Base-by-base conservation (phyloP, 2,888 invertebrate species). In the Graphium colonna region DNA sequence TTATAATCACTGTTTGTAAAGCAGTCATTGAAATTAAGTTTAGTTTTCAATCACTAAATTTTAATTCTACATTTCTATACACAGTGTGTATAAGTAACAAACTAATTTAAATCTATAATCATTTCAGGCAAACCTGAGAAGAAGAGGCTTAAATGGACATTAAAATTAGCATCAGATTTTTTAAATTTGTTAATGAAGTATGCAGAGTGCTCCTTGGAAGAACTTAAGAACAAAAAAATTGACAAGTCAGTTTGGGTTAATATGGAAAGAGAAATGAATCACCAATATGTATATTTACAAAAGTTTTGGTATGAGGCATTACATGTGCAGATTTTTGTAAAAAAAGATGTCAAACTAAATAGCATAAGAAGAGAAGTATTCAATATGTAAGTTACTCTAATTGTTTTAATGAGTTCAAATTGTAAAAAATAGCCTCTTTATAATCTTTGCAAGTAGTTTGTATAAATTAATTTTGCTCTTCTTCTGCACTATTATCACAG, bases 301-400 rank as follows among this genome's bases (percentile, higher is more conserved):
- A 49, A 47, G 10, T 82, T 79, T 69, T 87, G 87, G 87, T 68
- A 75, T 49, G 46, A 51, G 1, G 69, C 58, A 50, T 70, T 87
- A 7, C 83, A 86, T 71, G 69, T 69, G 0, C 86, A 86, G 63
- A 41, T 86, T 16, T 87, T 81, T 73, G 73, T 79, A 0, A 72
- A 73, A 59, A 58, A 62, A 51, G 70, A 74, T 64, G 48, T 85
- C 0, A 82, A 77, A 67, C 39, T 80, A 10, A 71, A 70, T 33
- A 69, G 62, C 58, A 33, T 84, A 3, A 63, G 73, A 48, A 77
- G 60, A 58, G 67, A 62, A 55, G 47, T 82, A 33, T 76, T 79
- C 33, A 71, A 73, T 67, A 67, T 63, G 86, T 86, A 72, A 67
- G 77, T 73, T 15, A 1, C 33, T 21, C 1, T 17, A 12, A 10